Evolutionary conservation across 1,140 invertebrate genomes (phyloP), one percentile per base, ranked within the genome.

Genomic region (Halictus rubicundus): DNA sequence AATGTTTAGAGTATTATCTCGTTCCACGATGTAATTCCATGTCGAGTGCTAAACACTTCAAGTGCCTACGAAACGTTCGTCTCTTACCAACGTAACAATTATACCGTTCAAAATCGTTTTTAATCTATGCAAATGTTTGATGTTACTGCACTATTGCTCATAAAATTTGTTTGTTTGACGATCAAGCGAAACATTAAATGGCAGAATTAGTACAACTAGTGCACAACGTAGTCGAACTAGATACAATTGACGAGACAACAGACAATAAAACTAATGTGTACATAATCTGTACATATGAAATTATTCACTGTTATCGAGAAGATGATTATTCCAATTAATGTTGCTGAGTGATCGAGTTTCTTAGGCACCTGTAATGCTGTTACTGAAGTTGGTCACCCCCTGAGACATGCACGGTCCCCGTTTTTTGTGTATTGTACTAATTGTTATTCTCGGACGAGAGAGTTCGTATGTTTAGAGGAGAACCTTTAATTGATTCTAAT

Each of bases 1-100:
- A 70, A 61, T 77, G 66, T 77, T 77, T 77, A 77, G 66, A 77
- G 37, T 32, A 77, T 25, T 27, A 69, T n/a, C 65, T 46, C 42
- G 16, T 49, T 61, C 1, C n/a, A 70, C 6, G 10, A 77, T 61
- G 57, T 77, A 32, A 61, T 7, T 23, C 46, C 57, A n/a, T 1
- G 65, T 49, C 6, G 21, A 70, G 25, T 70, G 23, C 27, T 54
- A 37, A 59, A 32, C 5, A 37, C n/a, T 21, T 19, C 1, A 37
- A 27, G 21, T 70, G 57, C 42, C 57, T 46, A 37, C 23, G 27
- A 77, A 70, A 10, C 7, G 16, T 1, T 19, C 2, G 4, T 14
- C 10, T 6, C 10, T 46, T 12, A 14, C 2, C 2, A 42, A 42
- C 9, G 1, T 0, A 37, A 37, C 4, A 27, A 2, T n/a, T n/a